Evolutionary conservation across 2,113 vertebrate species (phyloP).

Genomic region (Eretmochelys imbricata): DNA sequence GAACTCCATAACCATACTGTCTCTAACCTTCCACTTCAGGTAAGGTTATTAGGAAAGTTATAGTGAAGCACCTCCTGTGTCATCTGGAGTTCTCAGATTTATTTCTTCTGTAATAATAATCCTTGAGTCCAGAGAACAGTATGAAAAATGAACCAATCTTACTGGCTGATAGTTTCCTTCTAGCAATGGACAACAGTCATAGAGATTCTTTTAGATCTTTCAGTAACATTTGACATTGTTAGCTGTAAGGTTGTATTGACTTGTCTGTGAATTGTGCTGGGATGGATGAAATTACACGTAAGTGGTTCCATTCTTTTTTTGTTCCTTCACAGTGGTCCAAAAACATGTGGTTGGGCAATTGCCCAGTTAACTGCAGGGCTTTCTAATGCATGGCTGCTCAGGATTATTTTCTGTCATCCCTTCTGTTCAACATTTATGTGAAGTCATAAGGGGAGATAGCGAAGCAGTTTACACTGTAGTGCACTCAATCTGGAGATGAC

Average conservation of each 20-base stretch:
- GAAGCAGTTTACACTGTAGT: neutral
- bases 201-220: neutral
- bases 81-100: neutral
- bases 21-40: neutral
- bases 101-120: neutral
- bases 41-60: neutral
- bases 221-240: neutral
- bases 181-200: neutral
- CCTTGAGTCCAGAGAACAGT: neutral
- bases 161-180: neutral
- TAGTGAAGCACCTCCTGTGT: neutral
- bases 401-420: neutral
- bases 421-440: neutral
- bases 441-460: neutral
- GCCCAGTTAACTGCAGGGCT: neutral
- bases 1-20: neutral
- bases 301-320: neutral
- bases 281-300: neutral
- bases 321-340: neutral
- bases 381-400: neutral
- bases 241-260: neutral
- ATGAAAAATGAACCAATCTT: fast-evolving
- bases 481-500: neutral
- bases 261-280: neutral
- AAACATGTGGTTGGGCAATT: neutral